Conservation (phyloP, 2,113 vertebrate genomes). For the Hiodon tergisus region DNA sequence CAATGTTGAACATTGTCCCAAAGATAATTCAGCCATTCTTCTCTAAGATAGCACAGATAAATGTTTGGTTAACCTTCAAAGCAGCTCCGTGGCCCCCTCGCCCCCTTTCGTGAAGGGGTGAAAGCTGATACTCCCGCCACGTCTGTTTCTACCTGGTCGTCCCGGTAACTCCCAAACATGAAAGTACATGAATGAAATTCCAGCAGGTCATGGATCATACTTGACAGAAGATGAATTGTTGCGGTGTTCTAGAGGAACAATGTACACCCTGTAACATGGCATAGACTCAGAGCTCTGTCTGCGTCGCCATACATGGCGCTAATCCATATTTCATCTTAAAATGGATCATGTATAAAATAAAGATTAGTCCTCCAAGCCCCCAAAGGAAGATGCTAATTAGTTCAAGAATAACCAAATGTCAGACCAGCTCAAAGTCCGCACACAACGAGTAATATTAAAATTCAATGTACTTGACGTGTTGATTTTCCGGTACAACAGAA, state of each 20-base stretch:
- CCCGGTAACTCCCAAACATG: slow-evolving; percentile 64
- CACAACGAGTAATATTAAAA: neutral
- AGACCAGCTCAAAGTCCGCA: slow-evolving; percentile 17
- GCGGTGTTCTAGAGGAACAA: slow-evolving; percentile 31
- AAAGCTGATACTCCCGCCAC: slow-evolving; percentile 53
- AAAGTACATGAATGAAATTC: slow-evolving; percentile 62
- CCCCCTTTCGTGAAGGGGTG: slow-evolving; percentile 45
- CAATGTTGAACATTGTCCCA: slow-evolving; percentile 45
- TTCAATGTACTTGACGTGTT: slow-evolving; percentile 3
- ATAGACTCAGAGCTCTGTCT: no score
- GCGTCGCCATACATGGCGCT: neutral
- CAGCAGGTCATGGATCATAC: slow-evolving; percentile 63
- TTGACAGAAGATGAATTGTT: slow-evolving; percentile 64
- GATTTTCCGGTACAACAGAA: neutral
- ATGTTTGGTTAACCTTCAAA: slow-evolving; percentile 59
- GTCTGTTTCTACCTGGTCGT: slow-evolving; percentile 68
- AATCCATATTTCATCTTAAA: slow-evolving; percentile 8
- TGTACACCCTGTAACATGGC: neutral
- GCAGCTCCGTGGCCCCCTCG: slow-evolving; percentile 40
- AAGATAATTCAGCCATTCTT: slow-evolving; percentile 53
- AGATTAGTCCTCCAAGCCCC: slow-evolving; percentile 20
- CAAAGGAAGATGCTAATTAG: slow-evolving; percentile 30
- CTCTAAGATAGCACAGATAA: slow-evolving; percentile 46
- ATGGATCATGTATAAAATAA: slow-evolving; percentile 24
- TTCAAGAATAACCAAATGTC: slow-evolving; percentile 25